Base-by-base conservation (phyloP, 2,888 invertebrate genomes). In the Agrotis clavis region DNA sequence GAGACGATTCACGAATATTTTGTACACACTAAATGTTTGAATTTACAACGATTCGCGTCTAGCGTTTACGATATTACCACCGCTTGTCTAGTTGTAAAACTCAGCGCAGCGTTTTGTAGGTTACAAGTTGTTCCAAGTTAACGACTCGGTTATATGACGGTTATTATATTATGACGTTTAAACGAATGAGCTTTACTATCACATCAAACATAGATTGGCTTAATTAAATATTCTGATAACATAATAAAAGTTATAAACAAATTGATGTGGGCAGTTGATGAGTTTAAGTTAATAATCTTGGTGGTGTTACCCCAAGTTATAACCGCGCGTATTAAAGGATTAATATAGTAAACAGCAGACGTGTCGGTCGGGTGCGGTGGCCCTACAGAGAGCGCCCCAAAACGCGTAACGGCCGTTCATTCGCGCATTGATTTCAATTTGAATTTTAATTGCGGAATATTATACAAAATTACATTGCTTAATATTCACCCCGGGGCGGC, bases 381-480 rank as follows among this genome's bases (percentile, higher is more conserved):
- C 62, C 79, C 79, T 71, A 62, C 47, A 62, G 50, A 9, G 63
- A 59, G 73, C 60, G 62, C 69, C 71, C 75, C 71, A 54, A 73
- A 63, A 62, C 79, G 72, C 86, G 77, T 78, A 85, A 87, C 80
- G 87, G 77, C 87, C 91, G 91, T 92, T 93, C 94, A 92, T 91
- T 90, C 92, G 91, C 91, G 95, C 96, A 96, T 96, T 96, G 96
- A 96, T 96, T 96, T 96, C 96, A 96, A 96, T 96, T 96, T 96
- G 93, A 96, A 96, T 96, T 95, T 96, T 96, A 96, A 96, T 96
- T 95, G 96, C 88, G 90, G 94, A 95, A 96, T 96, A 96, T 96
- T 96, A 95, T 94, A 94, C 93, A 94, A 94, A 95, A 95, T 95
- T 94, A 95, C 95, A 94, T 95, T 94, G 89, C 93, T 96, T 96